phyloP scores from a whole-genome alignment of 2,888 invertebrate genomes.

The Blastobasis lacticolella region DNA sequence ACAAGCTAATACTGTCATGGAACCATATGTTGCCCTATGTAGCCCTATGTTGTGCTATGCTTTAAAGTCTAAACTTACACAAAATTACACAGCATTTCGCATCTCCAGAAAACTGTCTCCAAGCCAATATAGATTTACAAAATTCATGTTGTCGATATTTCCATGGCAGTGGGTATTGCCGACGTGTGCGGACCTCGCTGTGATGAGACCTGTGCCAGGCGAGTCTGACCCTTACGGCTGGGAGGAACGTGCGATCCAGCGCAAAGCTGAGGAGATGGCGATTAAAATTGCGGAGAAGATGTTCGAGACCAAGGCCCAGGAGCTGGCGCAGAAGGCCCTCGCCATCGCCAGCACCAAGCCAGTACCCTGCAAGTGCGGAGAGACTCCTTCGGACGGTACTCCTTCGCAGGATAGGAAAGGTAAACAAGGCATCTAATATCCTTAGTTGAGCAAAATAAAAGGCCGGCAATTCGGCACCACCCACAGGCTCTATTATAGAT shows the following conservation, averaged over 20 bases:
- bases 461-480: too few relatives aligned
- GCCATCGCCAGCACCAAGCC: slow-evolving; percentile 30
- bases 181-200: slow-evolving; percentile 40
- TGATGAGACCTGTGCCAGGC: slow-evolving; percentile 20
- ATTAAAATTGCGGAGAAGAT: slow-evolving; percentile 45
- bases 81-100: too few relatives aligned
- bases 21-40: too few relatives aligned
- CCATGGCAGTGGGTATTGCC: slow-evolving; percentile 48
- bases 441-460: background rate
- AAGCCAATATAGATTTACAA: too few relatives aligned
- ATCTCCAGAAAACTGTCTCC: too few relatives aligned
- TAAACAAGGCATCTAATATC: background rate
- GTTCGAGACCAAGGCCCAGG: slow-evolving; percentile 39
- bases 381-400: too few relatives aligned
- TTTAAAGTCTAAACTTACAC: too few relatives aligned
- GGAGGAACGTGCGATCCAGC: slow-evolving; percentile 42
- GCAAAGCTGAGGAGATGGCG: slow-evolving; percentile 44
- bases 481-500: too few relatives aligned
- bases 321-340: slow-evolving; percentile 37
- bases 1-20: too few relatives aligned
- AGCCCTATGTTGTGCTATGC: too few relatives aligned
- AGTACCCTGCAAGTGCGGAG: slow-evolving; percentile 39
- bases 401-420: background rate
- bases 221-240: slow-evolving; percentile 28
- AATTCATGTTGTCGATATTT: too few relatives aligned